Evolutionary conservation across 2,888 invertebrate genomes (phyloP).

Genomic region (Agrilus cyanescens): DNA sequence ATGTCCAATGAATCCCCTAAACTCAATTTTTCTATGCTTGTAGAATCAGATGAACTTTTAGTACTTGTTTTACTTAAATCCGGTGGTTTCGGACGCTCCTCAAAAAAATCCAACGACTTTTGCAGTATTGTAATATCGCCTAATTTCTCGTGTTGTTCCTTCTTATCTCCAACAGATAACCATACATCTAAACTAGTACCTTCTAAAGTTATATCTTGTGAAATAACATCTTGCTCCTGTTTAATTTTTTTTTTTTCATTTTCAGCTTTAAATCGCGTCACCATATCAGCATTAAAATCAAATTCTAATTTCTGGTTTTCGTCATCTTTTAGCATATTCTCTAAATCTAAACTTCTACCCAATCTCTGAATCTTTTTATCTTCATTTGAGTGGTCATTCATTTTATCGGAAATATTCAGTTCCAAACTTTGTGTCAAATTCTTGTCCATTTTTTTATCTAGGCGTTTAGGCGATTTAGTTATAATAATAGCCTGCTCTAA

Average conservation of each 20-base stretch:
- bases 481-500: conserved; percentile 62
- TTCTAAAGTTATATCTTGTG: conserved; percentile 31
- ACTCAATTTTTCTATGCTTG: conserved; percentile 31
- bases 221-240: conserved; percentile 17
- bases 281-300: conserved; percentile 29
- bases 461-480: conserved; percentile 60
- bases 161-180: conserved; percentile 33
- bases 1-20: conserved; percentile 35
- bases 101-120: conserved; percentile 36
- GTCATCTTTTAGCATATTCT: conserved; percentile 25
- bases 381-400: conserved; percentile 20
- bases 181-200: conserved; percentile 37
- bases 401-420: conserved; percentile 40
- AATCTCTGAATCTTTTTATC: conserved; percentile 29
- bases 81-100: conserved; percentile 31
- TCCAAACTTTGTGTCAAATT: conserved; percentile 52
- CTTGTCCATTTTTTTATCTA: conserved; percentile 42
- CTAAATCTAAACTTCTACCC: conserved; percentile 35
- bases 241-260: conserved; percentile 22
- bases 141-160: conserved; percentile 27
- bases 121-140: conserved; percentile 31
- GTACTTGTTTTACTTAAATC: conserved; percentile 30
- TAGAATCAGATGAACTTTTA: conserved; percentile 34
- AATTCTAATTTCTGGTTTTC: conserved; percentile 25
- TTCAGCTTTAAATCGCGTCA: conserved; percentile 14